Conservation (phyloP, 2,113 vertebrate genomes). For the Scopus umbretta region DNA sequence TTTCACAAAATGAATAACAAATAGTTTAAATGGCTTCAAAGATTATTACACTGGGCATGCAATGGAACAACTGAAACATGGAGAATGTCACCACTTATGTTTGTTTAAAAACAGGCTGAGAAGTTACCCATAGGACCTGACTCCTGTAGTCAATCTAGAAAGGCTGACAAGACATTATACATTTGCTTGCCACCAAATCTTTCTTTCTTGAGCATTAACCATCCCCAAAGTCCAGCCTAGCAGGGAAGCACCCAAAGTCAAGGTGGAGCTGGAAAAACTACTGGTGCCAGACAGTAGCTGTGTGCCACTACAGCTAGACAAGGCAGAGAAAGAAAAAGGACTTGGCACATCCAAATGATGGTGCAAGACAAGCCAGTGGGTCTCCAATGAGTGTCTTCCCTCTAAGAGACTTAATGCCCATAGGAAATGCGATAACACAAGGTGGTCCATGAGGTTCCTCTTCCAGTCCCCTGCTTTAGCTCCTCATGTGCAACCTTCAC, state of each 20-base stretch:
- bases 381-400: background rate
- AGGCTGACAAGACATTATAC: background rate
- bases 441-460: background rate
- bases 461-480: background rate
- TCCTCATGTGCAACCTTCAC: background rate
- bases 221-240: background rate
- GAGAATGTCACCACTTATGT: background rate
- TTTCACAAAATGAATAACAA: background rate
- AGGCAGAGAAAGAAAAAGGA: background rate
- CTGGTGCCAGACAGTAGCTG: background rate
- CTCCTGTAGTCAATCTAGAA: background rate
- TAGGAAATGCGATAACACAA: background rate
- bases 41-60: background rate
- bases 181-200: background rate
- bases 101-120: background rate
- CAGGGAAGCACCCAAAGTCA: background rate
- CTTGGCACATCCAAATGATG: background rate
- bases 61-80: background rate
- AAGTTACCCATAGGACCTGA: background rate
- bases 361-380: background rate
- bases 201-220: background rate
- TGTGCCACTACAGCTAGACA: background rate
- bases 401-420: background rate
- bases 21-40: background rate
- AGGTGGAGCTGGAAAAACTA: background rate